Base-by-base conservation (phyloP, 2,888 invertebrate species). In the Pollenia amentaria region DNA sequence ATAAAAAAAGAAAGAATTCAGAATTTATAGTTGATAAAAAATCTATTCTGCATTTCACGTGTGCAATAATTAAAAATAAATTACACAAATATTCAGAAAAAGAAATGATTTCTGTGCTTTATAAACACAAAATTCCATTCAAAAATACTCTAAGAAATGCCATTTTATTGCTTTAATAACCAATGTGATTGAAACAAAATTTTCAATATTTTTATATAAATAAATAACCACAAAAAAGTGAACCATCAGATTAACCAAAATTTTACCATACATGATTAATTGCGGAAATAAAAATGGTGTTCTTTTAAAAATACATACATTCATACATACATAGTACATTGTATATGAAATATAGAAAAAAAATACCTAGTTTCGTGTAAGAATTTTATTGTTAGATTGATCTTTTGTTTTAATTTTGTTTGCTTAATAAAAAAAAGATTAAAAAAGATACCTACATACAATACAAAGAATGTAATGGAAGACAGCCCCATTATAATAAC, bases 261-360 rank as follows among this genome's bases (percentile, higher is more conserved):
- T 53, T 76, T 51, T 53, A 64, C n/a, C n/a, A 62, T 53, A 18
- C 2, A 51, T 78, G 65, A 84, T 84, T 73, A 18, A 84, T 84
- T 72, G 51, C 72, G 18, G 44, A 65, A 60, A 57, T 38, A 55
- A 55, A 21, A 70, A 12, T 44, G 7, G 44, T 42, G 18, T 55
- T 42, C 29, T 29, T 29, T 29, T 29, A 6, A 29, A n/a, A n/a
- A n/a, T n/a, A 6, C 29, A 29, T 29, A 29, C 29, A 21, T 21
- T 21, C 55, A 2, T 57, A 57, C 2, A 7, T 18, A n/a, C n/a
- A n/a, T 12, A 10, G 40, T 38, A n/a, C 46, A 65, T 29, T 29
- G 51, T 12, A 51, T 51, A 62, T 16, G 40, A 81, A 9, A 76
- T 60, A n/a, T 53, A 76, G 62, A 69, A 18, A 48, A 65, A 76